phyloP scores from a whole-genome alignment of 1,140 invertebrate species.

The Saccostrea echinata region DNA sequence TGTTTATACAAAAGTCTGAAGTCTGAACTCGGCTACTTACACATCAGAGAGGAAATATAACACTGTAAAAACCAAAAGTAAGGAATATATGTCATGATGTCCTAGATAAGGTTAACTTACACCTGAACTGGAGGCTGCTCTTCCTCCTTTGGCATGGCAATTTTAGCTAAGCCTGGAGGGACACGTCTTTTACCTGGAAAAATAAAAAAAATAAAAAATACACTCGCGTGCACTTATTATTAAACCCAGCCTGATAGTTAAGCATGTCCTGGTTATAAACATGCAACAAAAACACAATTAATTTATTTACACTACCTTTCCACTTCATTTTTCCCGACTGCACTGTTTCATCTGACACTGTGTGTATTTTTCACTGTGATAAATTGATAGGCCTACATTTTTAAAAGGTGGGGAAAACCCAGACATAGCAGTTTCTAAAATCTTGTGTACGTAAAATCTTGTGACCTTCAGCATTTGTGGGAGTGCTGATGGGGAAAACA shows the following conservation, averaged over 20 bases:
- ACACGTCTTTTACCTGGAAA: slow-evolving; percentile 7
- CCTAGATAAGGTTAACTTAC: neutral
- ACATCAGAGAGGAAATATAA: no score
- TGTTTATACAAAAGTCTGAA: no score
- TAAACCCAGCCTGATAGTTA: neutral
- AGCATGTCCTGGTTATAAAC: neutral
- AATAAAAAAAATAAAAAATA: neutral
- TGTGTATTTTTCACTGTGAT: neutral
- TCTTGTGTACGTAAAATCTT: neutral
- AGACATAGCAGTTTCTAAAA: slow-evolving; percentile 1
- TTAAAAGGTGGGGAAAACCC: slow-evolving; percentile 10
- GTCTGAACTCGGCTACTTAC: no score
- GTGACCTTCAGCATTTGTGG: slow-evolving; percentile 16
- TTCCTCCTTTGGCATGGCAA: neutral
- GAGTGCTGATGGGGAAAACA: neutral
- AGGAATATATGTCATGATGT: neutral
- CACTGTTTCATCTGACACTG: neutral
- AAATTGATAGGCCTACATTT: neutral
- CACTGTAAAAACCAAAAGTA: neutral
- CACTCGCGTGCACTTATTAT: neutral
- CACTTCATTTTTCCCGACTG: slow-evolving; percentile 4
- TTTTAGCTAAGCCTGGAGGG: neutral
- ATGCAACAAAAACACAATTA: neutral
- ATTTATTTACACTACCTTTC: neutral
- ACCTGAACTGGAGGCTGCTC: neutral